These are phyloP conservation scores for Probosciger aterrimus DNA, from an alignment of 2,113 vertebrate species.

Conservation along the genomic window DNA sequence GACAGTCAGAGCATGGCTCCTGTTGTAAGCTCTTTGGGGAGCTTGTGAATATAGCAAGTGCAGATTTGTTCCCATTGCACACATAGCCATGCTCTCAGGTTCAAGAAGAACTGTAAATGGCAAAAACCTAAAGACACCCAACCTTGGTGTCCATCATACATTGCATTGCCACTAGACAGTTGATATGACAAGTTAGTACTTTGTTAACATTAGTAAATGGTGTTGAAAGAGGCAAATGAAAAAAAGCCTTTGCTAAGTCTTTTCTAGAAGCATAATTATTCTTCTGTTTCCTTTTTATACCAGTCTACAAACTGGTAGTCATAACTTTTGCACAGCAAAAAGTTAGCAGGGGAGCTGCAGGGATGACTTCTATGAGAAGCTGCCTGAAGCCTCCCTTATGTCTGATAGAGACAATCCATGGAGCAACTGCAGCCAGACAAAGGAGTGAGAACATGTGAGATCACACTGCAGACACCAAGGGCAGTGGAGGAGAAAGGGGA, in stretches of 20 bases:
- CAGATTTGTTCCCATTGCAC: background rate
- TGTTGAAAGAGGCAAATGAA: background rate
- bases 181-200: background rate
- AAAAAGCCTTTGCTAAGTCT: background rate
- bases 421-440: background rate
- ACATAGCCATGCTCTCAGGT: background rate
- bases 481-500: background rate
- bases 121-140: background rate
- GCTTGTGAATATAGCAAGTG: background rate
- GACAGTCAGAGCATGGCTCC: background rate
- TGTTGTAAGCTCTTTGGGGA: background rate
- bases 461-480: too few relatives aligned
- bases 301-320: background rate
- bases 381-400: background rate
- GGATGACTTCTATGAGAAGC: accelerated
- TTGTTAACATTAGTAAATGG: background rate
- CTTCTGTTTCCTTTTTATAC: background rate
- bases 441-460: background rate
- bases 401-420: background rate
- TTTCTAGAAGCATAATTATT: background rate
- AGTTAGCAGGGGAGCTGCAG: background rate
- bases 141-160: background rate
- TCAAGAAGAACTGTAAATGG: background rate
- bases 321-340: background rate
- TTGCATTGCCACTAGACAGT: background rate